phyloP scores from a whole-genome alignment of 2,797 vertebrate species.

The Pseudotriccus pelzelni region DNA sequence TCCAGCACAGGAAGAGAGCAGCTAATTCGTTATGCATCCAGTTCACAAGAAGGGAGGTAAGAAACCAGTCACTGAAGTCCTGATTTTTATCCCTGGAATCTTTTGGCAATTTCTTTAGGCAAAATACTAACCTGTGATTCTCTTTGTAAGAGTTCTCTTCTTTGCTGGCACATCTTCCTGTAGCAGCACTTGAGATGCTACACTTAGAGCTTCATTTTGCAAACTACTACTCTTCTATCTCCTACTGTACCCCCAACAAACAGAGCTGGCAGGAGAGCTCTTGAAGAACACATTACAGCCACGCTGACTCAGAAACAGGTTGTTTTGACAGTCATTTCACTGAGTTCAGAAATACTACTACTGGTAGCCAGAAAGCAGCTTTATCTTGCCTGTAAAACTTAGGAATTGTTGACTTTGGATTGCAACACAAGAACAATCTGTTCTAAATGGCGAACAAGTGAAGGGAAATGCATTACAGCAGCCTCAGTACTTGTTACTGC shows the following conservation, averaged over 20 bases:
- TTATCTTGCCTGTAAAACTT: neutral
- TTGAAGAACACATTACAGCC: neutral
- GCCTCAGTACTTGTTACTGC: neutral
- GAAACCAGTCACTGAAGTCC: neutral
- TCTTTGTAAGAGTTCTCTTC: neutral
- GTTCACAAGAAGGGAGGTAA: neutral
- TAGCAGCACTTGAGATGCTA: neutral
- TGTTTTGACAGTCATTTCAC: neutral
- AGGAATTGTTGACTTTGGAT: neutral
- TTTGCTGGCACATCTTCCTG: neutral
- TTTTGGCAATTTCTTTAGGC: neutral
- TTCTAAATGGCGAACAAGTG: neutral
- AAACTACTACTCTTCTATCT: neutral
- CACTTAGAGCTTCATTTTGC: neutral
- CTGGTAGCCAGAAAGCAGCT: neutral
- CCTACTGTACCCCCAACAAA: neutral
- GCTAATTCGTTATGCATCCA: neutral
- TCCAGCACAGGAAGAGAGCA: neutral
- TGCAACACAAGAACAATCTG: neutral
- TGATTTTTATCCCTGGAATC: neutral
- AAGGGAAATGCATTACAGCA: neutral
- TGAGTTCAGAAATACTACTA: neutral
- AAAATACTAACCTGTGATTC: neutral
- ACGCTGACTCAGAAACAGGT: fast-evolving
- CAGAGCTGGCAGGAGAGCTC: neutral